Evolutionary conservation across 2,888 invertebrate genomes (phyloP), one percentile per base, ranked within the genome.

Genomic region (Melipona beecheii): DNA sequence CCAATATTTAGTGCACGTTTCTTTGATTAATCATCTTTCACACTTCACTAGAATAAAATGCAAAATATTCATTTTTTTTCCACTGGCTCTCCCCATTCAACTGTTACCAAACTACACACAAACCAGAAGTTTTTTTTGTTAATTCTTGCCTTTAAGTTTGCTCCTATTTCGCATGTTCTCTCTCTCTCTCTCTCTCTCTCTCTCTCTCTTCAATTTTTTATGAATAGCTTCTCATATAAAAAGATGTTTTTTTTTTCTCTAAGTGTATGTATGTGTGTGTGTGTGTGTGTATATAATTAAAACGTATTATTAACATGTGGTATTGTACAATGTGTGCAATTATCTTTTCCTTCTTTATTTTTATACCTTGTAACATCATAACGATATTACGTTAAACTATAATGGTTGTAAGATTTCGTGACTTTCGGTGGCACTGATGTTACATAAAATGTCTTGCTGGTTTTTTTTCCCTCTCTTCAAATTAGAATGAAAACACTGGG

Each of bases 281-380:
- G 15, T n/a, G 11, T 21, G 4, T 21, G 21, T 21, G 21, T 27
- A 62, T 62, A 62, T 27, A 62, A 83, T 79, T 86, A 78, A 75
- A 85, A 86, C 76, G 84, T 78, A 87, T 90, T 90, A 86, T 91
- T 92, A 87, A 89, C 90, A 89, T 83, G 85, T 91, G 88, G 83
- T 92, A 93, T 92, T 92, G 87, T 93, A 93, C 92, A 93, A 91
- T 91, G 91, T 91, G 91, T 91, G 91, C 87, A 91, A 90, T 71
- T 70, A 56, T 82, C 68, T 69, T 24, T 68, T 64, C 36, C 9
- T 9, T 49, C 24, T 50, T 77, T 43, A 68, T 90, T 88, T 74
- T 52, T 65, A 65, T 54, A 69, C 84, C 87, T 75, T 87, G 75
- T 84, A 86, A 88, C 90, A 73, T 27, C 43, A 24, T 31, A 9